These are phyloP conservation scores for Otus sunia DNA, from an alignment of 2,113 vertebrate genomes.

Conservation along the genomic window DNA sequence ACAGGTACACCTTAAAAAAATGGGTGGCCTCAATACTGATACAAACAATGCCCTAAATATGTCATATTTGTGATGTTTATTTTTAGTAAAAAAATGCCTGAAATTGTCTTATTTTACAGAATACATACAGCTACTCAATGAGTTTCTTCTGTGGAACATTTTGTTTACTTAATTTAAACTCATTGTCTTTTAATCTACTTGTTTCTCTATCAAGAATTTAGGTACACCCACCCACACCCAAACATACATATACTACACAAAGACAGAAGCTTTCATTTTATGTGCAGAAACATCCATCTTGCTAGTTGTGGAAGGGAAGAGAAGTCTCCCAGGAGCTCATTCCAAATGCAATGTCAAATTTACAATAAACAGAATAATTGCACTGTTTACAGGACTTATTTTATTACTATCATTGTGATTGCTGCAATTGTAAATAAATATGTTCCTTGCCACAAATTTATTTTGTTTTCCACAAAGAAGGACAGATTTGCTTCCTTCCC, in stretches of 20 bases:
- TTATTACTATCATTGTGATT: conserved; percentile 37
- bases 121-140: neutral
- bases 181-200: neutral
- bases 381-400: conserved; percentile 34
- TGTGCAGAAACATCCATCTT: conserved; percentile 4
- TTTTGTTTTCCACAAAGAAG: conserved; percentile 43
- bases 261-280: neutral
- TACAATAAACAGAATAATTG: conserved; percentile 61
- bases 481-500: conserved; percentile 30
- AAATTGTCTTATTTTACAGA: neutral
- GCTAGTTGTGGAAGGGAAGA: neutral
- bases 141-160: neutral
- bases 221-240: neutral
- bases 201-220: neutral
- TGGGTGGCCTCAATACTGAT: neutral
- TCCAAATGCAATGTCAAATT: conserved; percentile 38
- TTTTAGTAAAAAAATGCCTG: neutral
- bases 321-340: neutral
- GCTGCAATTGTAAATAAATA: conserved; percentile 51
- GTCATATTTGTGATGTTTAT: neutral
- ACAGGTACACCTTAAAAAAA: neutral
- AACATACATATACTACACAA: neutral
- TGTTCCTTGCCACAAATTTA: neutral
- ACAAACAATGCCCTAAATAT: neutral
- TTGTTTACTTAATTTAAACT: neutral